phyloP scores from a whole-genome alignment of 2,888 invertebrate genomes.

The Beris morrisii region DNA sequence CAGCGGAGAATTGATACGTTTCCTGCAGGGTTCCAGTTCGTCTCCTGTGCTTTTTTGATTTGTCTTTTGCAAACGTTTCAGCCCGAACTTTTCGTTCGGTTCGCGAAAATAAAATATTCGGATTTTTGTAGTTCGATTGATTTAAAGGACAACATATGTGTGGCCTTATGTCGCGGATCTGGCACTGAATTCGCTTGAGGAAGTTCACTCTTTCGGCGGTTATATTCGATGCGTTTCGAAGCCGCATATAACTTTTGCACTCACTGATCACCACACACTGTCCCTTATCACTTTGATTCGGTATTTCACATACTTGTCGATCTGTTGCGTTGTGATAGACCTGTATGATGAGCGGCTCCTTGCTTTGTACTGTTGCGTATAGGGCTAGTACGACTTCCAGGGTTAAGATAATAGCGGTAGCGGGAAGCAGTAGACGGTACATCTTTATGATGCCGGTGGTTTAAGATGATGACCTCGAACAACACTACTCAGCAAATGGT shows the following conservation, averaged over 20 bases:
- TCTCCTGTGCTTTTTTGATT: not conserved
- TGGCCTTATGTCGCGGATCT: conserved; percentile 34
- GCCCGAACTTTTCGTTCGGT: conserved; percentile 11
- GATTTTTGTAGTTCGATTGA: conserved; percentile 49
- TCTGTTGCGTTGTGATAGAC: not conserved
- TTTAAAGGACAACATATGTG: conserved; percentile 52
- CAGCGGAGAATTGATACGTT: conserved; percentile 42
- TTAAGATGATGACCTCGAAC: not conserved
- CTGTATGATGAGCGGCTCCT: not conserved
- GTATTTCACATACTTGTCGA: conserved; percentile 49
- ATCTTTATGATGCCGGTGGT: not conserved
- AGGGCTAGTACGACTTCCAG: not conserved
- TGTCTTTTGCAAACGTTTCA: not conserved
- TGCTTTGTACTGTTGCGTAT: no score
- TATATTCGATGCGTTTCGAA: conserved; percentile 48
- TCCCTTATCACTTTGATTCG: conserved; percentile 52
- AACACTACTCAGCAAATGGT: conserved; percentile 8
- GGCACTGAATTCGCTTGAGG: conserved; percentile 51
- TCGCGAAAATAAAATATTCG: conserved; percentile 45
- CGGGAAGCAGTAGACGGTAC: conserved; percentile 1
- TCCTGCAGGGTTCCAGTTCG: not conserved
- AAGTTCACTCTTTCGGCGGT: conserved; percentile 42
- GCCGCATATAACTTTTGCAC: conserved; percentile 50
- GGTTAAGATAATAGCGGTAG: not conserved
- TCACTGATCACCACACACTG: conserved; percentile 47